phyloP scores from a whole-genome alignment of 2,797 vertebrate species.

The Fundulus diaphanus region DNA sequence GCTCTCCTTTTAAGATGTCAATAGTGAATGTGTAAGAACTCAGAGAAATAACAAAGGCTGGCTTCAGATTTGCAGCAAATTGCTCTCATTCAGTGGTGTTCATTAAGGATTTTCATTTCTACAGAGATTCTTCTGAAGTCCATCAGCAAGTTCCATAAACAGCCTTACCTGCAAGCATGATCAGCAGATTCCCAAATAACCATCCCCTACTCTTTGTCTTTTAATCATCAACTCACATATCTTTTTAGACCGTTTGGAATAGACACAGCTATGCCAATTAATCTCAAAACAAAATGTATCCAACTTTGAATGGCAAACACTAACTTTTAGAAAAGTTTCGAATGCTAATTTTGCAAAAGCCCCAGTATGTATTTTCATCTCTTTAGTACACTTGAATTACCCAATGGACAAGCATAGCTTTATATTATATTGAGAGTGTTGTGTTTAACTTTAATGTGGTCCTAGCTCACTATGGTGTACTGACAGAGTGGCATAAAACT shows the following conservation, averaged over 20 bases:
- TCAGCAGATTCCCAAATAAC: not conserved
- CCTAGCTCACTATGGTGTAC: constrained; percentile 19
- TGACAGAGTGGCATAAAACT: constrained; percentile 26
- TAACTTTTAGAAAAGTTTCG: not conserved
- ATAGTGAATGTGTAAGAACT: not conserved
- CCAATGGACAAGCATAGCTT: not conserved
- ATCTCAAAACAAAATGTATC: not conserved
- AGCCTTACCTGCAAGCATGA: not conserved
- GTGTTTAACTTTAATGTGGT: constrained; percentile 37
- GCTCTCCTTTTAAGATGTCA: not conserved
- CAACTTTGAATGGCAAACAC: not conserved
- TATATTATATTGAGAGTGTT: constrained; percentile 29
- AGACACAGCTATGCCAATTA: not conserved
- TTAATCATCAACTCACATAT: not conserved
- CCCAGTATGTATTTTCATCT: not conserved
- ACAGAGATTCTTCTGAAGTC: constrained; percentile 4
- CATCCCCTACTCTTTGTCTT: not conserved
- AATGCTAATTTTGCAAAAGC: not conserved
- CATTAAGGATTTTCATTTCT: not conserved
- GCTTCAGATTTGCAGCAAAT: not conserved
- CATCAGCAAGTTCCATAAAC: not conserved
- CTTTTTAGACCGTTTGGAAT: not conserved
- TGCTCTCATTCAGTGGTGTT: not conserved
- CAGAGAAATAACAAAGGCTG: not conserved
- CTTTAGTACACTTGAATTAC: not conserved